These are phyloP conservation scores for Galerucella calmariensis DNA, from an alignment of 2,888 invertebrate species.

Conservation along the genomic window DNA sequence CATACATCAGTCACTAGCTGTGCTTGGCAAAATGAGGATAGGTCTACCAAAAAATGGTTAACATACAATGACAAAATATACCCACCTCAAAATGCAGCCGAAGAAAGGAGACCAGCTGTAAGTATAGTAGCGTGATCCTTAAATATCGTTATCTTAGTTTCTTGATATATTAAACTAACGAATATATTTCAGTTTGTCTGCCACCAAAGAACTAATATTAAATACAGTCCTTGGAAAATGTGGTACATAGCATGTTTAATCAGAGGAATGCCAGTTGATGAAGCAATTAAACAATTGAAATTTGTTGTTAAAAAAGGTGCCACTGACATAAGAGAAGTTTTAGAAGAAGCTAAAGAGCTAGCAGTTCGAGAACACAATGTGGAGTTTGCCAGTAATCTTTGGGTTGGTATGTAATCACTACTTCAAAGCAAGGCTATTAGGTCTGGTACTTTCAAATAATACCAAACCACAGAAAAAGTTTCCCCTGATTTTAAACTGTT, in stretches of 20 bases:
- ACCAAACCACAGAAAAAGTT: too few relatives aligned
- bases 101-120: conserved; percentile 86
- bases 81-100: conserved; percentile 80
- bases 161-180: not conserved
- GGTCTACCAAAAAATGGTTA: conserved; percentile 70
- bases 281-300: conserved; percentile 90
- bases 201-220: conserved; percentile 84
- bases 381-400: conserved; percentile 93
- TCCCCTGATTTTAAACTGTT: too few relatives aligned
- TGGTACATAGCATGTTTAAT: conserved; percentile 91
- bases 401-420: conserved; percentile 80
- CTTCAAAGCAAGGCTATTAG: not conserved
- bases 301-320: conserved; percentile 87
- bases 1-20: conserved; percentile 25
- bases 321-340: conserved; percentile 76
- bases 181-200: conserved; percentile 81
- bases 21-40: conserved; percentile 32
- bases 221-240: conserved; percentile 92
- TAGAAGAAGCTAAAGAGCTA: conserved; percentile 89
- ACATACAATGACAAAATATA: conserved; percentile 79
- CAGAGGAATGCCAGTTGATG: conserved; percentile 92
- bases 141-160: too few relatives aligned
- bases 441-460: not conserved
- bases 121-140: conserved; percentile 56
- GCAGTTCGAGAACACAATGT: conserved; percentile 92